Evolutionary conservation across 2,113 vertebrate species (phyloP), one percentile per base, ranked within the genome.

Genomic region (Upupa epops): DNA sequence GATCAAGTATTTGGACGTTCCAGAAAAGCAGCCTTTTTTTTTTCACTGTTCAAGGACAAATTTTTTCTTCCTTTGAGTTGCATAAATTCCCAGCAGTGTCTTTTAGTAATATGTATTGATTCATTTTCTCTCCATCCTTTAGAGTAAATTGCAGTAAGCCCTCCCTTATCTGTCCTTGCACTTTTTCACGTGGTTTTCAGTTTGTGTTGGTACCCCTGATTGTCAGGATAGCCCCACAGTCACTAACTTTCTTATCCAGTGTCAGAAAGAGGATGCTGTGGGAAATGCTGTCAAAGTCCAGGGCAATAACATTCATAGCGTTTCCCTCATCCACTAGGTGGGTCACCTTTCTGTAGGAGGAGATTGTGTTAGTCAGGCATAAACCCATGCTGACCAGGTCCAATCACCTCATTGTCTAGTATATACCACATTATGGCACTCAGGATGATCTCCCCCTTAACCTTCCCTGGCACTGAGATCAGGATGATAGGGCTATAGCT

Each of bases 61-160:
- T 77, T 70, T 88, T 88, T 21, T 32, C 69, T 80, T 91, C 52
- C 29, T 89, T 89, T 83, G 75, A 89, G 87, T 63, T 2, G 2
- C 55, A 83, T 71, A 80, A 80, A 83, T 88, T 92, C 88, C 60
- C 82, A 70, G 15, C 0, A 0, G 80, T 66, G 36, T 40, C 66
- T 91, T 96, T 88, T 73, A 83, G 56, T 89, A 91, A 94, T 94
- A 95, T 91, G 73, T 88, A 93, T 89, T 91, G 91, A 95, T 93
- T 94, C 56, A 51, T 87, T 34, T 85, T 63, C 72, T 71, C 60
- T 56, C 19, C 74, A 75, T 86, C 71, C 64, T 93, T 85, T 80
- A 70, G 22, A 82, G 21, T 75, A 64, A 83, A 86, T 80, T 92
- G 55, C 61, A 91, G 13, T 24, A 82, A 22, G 48, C 45, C 12